Conservation (phyloP, 2,888 invertebrate genomes). For the Geotrupes spiniger region DNA sequence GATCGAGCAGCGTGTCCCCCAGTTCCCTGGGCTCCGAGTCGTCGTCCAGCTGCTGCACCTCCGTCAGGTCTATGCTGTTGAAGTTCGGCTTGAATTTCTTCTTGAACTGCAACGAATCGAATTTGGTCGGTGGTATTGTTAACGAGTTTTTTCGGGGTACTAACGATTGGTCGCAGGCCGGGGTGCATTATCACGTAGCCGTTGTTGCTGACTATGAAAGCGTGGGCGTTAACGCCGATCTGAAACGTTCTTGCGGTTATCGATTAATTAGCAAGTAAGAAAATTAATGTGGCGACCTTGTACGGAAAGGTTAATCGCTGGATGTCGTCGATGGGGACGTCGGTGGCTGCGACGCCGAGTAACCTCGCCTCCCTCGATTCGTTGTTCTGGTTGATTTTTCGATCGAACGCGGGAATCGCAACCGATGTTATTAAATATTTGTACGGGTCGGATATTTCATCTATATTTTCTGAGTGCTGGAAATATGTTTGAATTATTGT, state of each 20-base stretch:
- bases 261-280: too few species aligned
- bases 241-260: too few species aligned
- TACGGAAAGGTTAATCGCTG: constrained; percentile 84
- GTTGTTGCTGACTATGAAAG: constrained; percentile 95
- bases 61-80: constrained; percentile 93
- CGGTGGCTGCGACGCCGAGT: constrained; percentile 94
- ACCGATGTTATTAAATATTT: constrained; percentile 81
- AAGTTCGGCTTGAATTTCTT: constrained; percentile 74
- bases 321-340: constrained; percentile 89
- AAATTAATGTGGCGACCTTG: too few species aligned
- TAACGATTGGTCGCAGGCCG: constrained; percentile 83
- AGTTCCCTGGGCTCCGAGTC: constrained; percentile 65
- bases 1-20: constrained; percentile 55
- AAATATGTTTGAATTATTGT: constrained; percentile 16
- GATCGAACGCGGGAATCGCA: constrained; percentile 89
- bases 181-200: constrained; percentile 95
- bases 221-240: constrained; percentile 95
- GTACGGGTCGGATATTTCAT: constrained; percentile 49
- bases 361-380: constrained; percentile 68
- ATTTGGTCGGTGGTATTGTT: too few species aligned
- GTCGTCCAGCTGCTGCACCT: constrained; percentile 84
- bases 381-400: constrained; percentile 59
- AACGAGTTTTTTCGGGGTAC: too few species aligned
- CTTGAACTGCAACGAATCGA: constrained; percentile 14
- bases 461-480: background rate